phyloP scores from a whole-genome alignment of 2,113 vertebrate species.

The Aspidoscelis tigris region DNA sequence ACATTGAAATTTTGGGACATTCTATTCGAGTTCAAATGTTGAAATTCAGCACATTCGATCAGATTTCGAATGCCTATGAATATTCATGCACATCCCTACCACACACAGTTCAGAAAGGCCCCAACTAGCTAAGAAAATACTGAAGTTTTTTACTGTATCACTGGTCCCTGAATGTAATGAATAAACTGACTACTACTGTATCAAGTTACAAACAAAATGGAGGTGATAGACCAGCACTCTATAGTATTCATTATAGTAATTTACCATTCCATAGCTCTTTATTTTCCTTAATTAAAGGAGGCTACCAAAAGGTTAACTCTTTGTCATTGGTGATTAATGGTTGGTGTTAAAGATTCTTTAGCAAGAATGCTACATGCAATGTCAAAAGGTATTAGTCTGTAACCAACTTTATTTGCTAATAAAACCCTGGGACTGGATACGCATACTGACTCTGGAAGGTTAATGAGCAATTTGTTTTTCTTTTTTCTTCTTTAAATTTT shows the following conservation, averaged over 20 bases:
- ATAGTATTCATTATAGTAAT: slow-evolving; percentile 2
- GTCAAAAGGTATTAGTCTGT: slow-evolving; percentile 12
- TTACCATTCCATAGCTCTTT: slow-evolving; percentile 24
- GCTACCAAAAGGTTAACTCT: slow-evolving; percentile 37
- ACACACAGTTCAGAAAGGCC: too few relatives aligned
- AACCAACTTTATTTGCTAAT: slow-evolving; percentile 43
- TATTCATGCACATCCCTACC: too few relatives aligned
- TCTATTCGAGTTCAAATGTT: too few relatives aligned
- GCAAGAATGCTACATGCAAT: slow-evolving; percentile 30
- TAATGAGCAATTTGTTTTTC: slow-evolving; percentile 32
- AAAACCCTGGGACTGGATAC: slow-evolving; percentile 18
- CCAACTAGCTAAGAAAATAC: neutral
- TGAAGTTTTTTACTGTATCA: neutral
- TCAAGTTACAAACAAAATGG: neutral
- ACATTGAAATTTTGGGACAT: too few relatives aligned
- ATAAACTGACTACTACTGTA: too few relatives aligned
- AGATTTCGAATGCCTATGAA: too few relatives aligned
- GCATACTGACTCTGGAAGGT: slow-evolving; percentile 39
- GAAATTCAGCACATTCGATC: too few relatives aligned
- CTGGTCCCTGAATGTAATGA: too few relatives aligned
- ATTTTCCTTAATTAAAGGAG: slow-evolving; percentile 50
- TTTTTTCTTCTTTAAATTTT: neutral
- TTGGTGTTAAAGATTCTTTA: slow-evolving; percentile 40
- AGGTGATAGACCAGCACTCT: neutral
- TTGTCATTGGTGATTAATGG: slow-evolving; percentile 55